Evolutionary conservation across 1,140 invertebrate genomes (phyloP), one percentile per base, ranked within the genome.

Genomic region (Copidosoma floridanum): DNA sequence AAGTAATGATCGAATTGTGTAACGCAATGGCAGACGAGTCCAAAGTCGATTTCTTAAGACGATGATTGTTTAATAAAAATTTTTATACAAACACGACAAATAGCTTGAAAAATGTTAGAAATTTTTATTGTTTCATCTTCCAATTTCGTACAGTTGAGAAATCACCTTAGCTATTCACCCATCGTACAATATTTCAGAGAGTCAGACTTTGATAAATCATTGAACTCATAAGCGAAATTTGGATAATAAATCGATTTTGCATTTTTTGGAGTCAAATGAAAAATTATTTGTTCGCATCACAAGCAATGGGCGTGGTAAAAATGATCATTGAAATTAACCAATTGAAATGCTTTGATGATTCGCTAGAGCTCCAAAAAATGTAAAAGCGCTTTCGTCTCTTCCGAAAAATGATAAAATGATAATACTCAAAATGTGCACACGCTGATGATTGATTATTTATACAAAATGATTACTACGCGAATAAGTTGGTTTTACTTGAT

Each of bases 361-460:
- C n/a, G n/a, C n/a, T n/a, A n/a, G n/a, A n/a, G 7, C 23, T 43
- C n/a, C 20, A 21, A 47, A 52, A 57, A 29, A 51, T 58, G 24
- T 51, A 51, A 51, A n/a, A 41, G 27, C 43, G 55, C 41, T 63
- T 63, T 53, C 51, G 54, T 27, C n/a, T n/a, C 48, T 46, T 41
- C 21, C 29, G 27, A 50, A 48, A 41, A 35, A 47, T 26, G 12
- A 57, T 58, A 50, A 35, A 55, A 38, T 54, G 32, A 58, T 50
- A 58, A 63, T 63, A 63, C 61, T 63, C 56, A 63, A 44, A 63
- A 29, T 58, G 35, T 52, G 27, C 32, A 57, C 10, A 20, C 7
- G 37, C 24, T 21, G 43, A 59, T 63, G 32, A 43, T 40, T 44
- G 46, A 26, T 32, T 56, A 46, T 57, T 40, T 53, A 29, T 56